Evolutionary conservation across 2,797 vertebrate genomes (phyloP).

Genomic region (Cottoperca gobio): DNA sequence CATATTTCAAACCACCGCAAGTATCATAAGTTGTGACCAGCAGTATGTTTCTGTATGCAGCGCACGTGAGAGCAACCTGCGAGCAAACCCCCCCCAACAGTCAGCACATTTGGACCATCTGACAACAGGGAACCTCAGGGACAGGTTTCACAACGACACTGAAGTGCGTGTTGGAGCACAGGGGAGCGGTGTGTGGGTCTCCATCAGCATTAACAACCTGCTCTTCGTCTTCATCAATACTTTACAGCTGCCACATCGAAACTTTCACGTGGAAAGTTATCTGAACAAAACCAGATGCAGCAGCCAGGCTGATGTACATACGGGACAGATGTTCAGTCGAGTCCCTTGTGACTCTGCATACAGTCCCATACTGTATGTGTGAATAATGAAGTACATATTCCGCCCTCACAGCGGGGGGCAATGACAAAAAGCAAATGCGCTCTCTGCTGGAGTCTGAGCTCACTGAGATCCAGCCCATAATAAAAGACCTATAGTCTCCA

Average conservation of each 20-base stretch:
- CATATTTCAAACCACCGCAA: slow-evolving; percentile 42
- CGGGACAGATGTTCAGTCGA: slow-evolving; percentile 66
- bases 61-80: slow-evolving; percentile 36
- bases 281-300: slow-evolving; percentile 37
- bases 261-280: slow-evolving; percentile 32
- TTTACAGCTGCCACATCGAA: slow-evolving; percentile 7
- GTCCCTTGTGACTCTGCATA: slow-evolving; percentile 31
- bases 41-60: slow-evolving; percentile 40
- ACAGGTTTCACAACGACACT: slow-evolving; percentile 43
- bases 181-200: too few relatives aligned
- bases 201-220: slow-evolving; percentile 47
- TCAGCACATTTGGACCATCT: slow-evolving; percentile 59
- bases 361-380: slow-evolving; percentile 16
- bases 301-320: slow-evolving; percentile 60
- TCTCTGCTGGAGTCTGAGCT: slow-evolving; percentile 14
- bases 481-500: slow-evolving; percentile 39
- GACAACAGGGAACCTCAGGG: slow-evolving; percentile 52
- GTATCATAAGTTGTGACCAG: slow-evolving; percentile 18
- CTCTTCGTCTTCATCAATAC: slow-evolving; percentile 22
- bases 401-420: slow-evolving; percentile 9
- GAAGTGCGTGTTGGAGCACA: slow-evolving; percentile 29
- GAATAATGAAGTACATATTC: slow-evolving; percentile 56
- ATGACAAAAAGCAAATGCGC: slow-evolving; percentile 37
- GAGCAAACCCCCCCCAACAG: slow-evolving; percentile 25
- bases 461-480: slow-evolving; percentile 38